phyloP scores from a whole-genome alignment of 2,797 vertebrate species.

The Podarcis siculus region DNA sequence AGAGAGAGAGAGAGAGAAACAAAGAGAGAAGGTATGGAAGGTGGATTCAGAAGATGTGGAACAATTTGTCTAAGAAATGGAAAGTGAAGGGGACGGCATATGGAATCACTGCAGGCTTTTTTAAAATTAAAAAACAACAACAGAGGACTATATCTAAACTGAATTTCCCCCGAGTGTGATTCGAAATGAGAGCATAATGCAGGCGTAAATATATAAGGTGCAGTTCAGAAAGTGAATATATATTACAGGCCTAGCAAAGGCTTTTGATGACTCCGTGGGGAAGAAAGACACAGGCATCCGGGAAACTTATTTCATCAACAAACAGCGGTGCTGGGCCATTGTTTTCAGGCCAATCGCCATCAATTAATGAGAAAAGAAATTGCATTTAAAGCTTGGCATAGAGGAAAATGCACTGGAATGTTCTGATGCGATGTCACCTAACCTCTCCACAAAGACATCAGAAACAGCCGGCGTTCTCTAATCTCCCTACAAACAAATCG shows the following conservation, averaged over 20 bases:
- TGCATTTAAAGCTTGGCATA: no score
- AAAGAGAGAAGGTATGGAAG: slow-evolving; percentile 61
- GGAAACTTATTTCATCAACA: slow-evolving; percentile 67
- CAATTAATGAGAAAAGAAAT: no score
- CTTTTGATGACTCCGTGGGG: slow-evolving; percentile 60
- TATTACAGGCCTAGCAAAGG: slow-evolving; percentile 54
- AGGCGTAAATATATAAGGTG: slow-evolving; percentile 56
- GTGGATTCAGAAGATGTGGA: slow-evolving; percentile 33
- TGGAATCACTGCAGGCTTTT: slow-evolving; percentile 63
- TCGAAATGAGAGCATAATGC: slow-evolving; percentile 62
- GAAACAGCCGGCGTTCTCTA: no score
- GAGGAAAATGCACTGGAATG: no score
- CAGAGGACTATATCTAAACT: slow-evolving; percentile 43
- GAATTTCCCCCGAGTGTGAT: slow-evolving; percentile 66
- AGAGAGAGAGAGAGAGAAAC: slow-evolving; percentile 64
- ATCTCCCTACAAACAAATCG: no score
- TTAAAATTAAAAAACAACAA: slow-evolving; percentile 34
- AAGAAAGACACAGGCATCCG: slow-evolving; percentile 51
- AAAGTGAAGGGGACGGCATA: slow-evolving; percentile 45
- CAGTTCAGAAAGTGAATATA: slow-evolving; percentile 60
- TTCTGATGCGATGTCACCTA: no score
- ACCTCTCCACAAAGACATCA: no score
- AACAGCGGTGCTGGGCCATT: not conserved
- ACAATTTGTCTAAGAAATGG: slow-evolving; percentile 54
- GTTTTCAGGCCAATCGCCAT: no score